Base-by-base conservation (phyloP, 2,888 invertebrate species). In the Bhutanitis thaidina region DNA sequence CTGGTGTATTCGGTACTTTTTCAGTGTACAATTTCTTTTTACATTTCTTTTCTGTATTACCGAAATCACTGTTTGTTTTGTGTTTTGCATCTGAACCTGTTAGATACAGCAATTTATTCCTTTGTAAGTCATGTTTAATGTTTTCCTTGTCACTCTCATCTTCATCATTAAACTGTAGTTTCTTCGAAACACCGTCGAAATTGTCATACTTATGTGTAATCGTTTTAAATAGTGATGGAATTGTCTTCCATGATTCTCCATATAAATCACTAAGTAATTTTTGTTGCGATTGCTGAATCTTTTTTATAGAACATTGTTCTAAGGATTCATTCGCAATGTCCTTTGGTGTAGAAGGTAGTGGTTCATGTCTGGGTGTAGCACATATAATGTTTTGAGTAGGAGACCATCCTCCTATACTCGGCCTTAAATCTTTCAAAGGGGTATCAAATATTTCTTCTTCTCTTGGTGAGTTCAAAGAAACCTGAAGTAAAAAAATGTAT, bases 231-330 rank as follows among this genome's bases (percentile, higher is more conserved):
- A 90, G 62, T 4, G 71, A 73, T 0, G 90, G 88, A 46, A 89
- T 90, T 0, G 86, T 80, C 59, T 90, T 90, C 92, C 91, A 92
- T 7, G 74, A 67, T 38, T 85, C 77, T n/a, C 92, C 92, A 20
- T 92, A 92, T 1, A 92, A 62, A 51, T 91, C 90, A 14, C 81
- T 89, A 0, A 88, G 67, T 34, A 88, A 50, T 67, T 87, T 88
- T 52, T 78, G 81, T 41, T 89, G 87, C 0, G 87, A 87, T 16
- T 71, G 58, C 35, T 82, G 74, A 47, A 88, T 81, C 70, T 75
- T 82, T 45, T 81, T 80, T 37, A 86, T 71, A 0, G 87, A 75
- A 49, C 89, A 89, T 45, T 82, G 67, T 59, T 88, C 80, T 20
- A 67, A 57, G 0, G 87, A 88, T 60, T 81, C 80, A n/a, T 86